Percentiles rank a stretch among this genome's conserved stretches.
Conservation (phyloP, 1,140 invertebrate species). For the Babylonia areolata region DNA sequence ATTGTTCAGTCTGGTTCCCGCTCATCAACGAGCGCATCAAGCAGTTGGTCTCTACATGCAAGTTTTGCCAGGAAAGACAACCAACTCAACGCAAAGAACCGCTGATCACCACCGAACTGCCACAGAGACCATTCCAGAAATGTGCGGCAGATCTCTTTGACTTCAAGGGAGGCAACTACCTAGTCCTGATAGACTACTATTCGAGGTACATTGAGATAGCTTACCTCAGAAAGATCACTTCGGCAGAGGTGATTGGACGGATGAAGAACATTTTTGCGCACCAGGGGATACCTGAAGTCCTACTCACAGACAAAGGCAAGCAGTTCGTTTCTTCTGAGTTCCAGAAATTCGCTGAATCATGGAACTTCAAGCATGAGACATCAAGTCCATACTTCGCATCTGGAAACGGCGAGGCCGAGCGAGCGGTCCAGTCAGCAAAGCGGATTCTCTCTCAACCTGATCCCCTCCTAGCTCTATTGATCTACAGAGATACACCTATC, state of each 20-base stretch:
- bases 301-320: conserved; percentile 56
- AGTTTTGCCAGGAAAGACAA: neutral
- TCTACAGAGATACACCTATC: neutral
- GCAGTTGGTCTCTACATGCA: neutral
- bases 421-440: conserved; percentile 52
- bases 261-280: conserved; percentile 52
- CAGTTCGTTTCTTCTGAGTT: conserved; percentile 57
- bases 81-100: neutral
- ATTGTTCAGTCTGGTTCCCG: neutral
- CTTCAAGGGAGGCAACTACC: conserved; percentile 38
- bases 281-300: conserved; percentile 46
- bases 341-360: conserved; percentile 45
- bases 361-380: conserved; percentile 52
- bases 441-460: conserved; percentile 25
- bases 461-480: neutral
- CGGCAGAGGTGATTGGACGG: conserved; percentile 41
- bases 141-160: conserved; percentile 21
- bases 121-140: neutral
- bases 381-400: conserved; percentile 48
- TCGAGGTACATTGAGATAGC: conserved; percentile 47
- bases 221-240: conserved; percentile 34
- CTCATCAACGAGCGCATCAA: neutral
- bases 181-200: conserved; percentile 49
- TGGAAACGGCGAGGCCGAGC: conserved; percentile 51
- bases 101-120: neutral